These are phyloP conservation scores for Burhinus bistriatus DNA, from an alignment of 2,113 vertebrate species.

Conservation along the genomic window DNA sequence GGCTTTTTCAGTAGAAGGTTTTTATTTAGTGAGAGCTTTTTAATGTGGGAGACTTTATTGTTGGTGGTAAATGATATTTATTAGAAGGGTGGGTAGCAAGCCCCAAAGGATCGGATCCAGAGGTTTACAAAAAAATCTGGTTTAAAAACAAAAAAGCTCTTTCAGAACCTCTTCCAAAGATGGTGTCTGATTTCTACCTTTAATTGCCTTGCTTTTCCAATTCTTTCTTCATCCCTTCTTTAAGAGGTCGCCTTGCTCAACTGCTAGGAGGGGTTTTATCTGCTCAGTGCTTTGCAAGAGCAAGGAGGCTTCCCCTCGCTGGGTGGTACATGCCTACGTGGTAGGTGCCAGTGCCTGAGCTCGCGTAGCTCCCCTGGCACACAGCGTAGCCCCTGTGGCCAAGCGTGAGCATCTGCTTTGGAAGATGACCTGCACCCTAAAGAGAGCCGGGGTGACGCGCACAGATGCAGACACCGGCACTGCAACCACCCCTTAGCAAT, in stretches of 20 bases:
- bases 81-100: conserved; percentile 57
- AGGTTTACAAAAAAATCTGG: neutral
- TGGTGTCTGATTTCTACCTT: conserved; percentile 40
- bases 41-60: conserved; percentile 57
- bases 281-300: neutral
- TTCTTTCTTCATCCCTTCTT: neutral
- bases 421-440: neutral
- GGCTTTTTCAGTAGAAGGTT: conserved; percentile 49
- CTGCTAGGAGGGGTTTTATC: neutral
- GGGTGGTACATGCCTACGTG: neutral
- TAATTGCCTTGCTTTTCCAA: neutral
- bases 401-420: neutral
- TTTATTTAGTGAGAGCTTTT: conserved; percentile 61
- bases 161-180: conserved; percentile 32
- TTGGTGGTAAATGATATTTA: conserved; percentile 58
- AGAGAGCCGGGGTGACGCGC: fast-evolving
- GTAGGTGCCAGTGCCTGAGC: neutral
- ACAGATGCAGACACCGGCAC: fast-evolving
- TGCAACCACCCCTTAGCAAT: neutral
- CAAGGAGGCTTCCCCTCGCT: neutral
- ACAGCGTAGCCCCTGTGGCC: fast-evolving
- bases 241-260: neutral
- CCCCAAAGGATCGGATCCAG: neutral
- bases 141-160: conserved; percentile 35
- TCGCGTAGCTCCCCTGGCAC: neutral